A percentile compares a stretch with the other conserved stretches of the same genome.
phyloP scores from a whole-genome alignment of 92 coral and sea anemone genomes.

The Porites divaricata region DNA sequence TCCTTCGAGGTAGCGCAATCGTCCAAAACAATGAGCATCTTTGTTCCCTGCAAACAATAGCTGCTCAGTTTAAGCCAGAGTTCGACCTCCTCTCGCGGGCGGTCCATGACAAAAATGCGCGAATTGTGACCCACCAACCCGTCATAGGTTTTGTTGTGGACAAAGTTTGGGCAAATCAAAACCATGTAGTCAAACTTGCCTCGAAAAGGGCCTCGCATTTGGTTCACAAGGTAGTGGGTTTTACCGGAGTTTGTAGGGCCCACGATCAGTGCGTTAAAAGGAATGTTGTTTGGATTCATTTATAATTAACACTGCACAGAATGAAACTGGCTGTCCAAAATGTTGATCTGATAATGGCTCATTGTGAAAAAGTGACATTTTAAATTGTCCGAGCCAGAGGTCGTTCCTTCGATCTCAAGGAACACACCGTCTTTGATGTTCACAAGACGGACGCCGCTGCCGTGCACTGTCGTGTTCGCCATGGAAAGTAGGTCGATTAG shows the following conservation, averaged over 20 bases:
- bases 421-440: not conserved
- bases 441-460: not conserved
- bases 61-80: not conserved
- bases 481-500: not conserved
- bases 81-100: not conserved
- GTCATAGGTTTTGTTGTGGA: not conserved
- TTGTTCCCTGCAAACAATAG: not conserved
- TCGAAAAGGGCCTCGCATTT: slow-evolving; percentile 4
- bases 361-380: not conserved
- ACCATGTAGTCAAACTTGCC: slow-evolving; percentile 17
- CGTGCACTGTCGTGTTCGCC: not conserved
- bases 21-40: slow-evolving; percentile 34
- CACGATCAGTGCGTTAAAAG: slow-evolving; percentile 19
- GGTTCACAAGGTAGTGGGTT: not conserved
- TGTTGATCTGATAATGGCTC: not conserved
- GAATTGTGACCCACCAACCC: not conserved
- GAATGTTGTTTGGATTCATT: not conserved
- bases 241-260: slow-evolving; percentile 29
- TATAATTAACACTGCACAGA: not conserved
- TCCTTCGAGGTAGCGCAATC: slow-evolving; percentile 43
- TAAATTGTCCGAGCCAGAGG: not conserved
- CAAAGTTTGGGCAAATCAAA: slow-evolving; percentile 21
- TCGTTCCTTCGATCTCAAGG: not conserved
- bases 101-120: not conserved
- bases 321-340: not conserved